Conservation (phyloP, 2,113 vertebrate genomes). For the Tachuris rubrigastra region DNA sequence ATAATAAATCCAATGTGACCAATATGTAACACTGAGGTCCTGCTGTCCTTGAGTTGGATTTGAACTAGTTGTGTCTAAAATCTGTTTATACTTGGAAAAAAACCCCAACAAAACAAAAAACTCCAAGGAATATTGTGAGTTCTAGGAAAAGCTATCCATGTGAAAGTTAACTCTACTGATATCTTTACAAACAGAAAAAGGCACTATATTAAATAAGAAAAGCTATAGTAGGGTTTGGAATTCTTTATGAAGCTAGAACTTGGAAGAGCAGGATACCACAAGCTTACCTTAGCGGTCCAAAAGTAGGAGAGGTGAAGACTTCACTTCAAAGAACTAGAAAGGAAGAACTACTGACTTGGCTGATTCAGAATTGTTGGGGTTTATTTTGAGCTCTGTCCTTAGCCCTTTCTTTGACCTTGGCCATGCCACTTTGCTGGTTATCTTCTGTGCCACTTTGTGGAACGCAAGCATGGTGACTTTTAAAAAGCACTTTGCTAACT, state of each 20-base stretch:
- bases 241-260: neutral
- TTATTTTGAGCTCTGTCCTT: neutral
- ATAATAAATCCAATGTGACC: neutral
- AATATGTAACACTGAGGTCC: neutral
- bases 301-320: neutral
- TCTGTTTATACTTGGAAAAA: neutral
- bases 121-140: neutral
- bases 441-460: neutral
- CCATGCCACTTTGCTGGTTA: neutral
- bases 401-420: neutral
- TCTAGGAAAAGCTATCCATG: neutral
- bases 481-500: slow-evolving; percentile 3
- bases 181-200: neutral
- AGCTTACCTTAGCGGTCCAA: neutral
- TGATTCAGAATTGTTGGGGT: neutral
- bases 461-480: neutral
- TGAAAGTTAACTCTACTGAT: neutral
- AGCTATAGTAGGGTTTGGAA: neutral
- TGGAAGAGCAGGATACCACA: neutral
- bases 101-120: neutral
- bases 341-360: neutral
- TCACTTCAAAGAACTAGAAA: neutral
- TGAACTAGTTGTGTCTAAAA: neutral
- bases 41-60: neutral
- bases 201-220: neutral